Conservation (phyloP, 2,888 invertebrate species). For the Drosophila recens region DNA sequence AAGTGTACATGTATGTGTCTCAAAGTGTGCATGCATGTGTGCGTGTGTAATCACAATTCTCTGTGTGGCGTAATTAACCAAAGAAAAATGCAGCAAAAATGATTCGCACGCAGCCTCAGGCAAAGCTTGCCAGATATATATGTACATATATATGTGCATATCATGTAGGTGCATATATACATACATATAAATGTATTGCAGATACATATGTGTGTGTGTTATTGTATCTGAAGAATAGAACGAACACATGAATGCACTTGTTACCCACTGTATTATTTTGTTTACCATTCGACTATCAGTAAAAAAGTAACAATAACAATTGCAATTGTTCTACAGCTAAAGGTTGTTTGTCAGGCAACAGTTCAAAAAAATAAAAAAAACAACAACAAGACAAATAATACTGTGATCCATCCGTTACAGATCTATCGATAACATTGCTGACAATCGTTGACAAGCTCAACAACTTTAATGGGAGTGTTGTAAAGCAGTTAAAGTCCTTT, state of each 20-base stretch:
- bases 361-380: conserved; percentile 16
- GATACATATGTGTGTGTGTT: conserved; percentile 6
- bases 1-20: conserved; percentile 1
- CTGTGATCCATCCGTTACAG: conserved; percentile 3
- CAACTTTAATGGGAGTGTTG: neutral
- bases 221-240: conserved; percentile 28
- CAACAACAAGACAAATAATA: conserved; percentile 8
- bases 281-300: conserved; percentile 49
- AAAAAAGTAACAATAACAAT: conserved; percentile 28
- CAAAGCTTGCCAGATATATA: conserved; percentile 18
- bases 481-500: neutral
- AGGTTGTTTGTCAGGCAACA: conserved; percentile 33
- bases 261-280: conserved; percentile 44
- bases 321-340: conserved; percentile 37
- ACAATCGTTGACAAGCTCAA: conserved; percentile 1
- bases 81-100: conserved; percentile 55
- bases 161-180: neutral
- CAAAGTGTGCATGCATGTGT: neutral
- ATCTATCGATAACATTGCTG: conserved; percentile 13
- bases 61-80: conserved; percentile 67
- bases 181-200: neutral
- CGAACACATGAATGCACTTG: conserved; percentile 39
- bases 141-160: neutral
- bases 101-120: conserved; percentile 55
- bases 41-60: conserved; percentile 40